phyloP scores from a whole-genome alignment of 2,888 invertebrate genomes.

The Elgonia sp. region DNA sequence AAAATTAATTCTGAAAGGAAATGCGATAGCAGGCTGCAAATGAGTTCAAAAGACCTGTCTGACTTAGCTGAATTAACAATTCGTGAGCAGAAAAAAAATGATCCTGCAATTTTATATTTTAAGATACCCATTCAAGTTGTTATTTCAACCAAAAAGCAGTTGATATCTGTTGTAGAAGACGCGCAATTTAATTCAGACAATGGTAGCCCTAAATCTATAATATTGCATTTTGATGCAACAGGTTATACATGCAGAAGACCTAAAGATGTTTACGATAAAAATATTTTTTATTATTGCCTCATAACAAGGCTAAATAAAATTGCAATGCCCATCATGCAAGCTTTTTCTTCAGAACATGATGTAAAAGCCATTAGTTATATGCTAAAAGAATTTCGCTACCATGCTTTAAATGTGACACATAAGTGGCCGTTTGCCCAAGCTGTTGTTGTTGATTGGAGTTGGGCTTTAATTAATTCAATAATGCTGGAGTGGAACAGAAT shows the following conservation, averaged over 20 bases:
- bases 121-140: constrained; percentile 30
- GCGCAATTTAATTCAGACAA: neutral
- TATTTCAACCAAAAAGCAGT: constrained; percentile 40
- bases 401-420: constrained; percentile 27
- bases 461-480: constrained; percentile 56
- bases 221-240: neutral
- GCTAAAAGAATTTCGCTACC: constrained; percentile 60
- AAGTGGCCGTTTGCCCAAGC: constrained; percentile 63
- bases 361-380: constrained; percentile 52
- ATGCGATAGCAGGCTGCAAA: constrained; percentile 20
- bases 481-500: constrained; percentile 41
- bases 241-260: constrained; percentile 5
- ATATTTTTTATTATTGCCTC: constrained; percentile 65
- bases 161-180: neutral
- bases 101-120: constrained; percentile 45
- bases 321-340: constrained; percentile 32
- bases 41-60: constrained; percentile 69
- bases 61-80: constrained; percentile 56
- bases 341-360: constrained; percentile 67
- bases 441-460: constrained; percentile 65
- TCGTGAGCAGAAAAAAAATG: constrained; percentile 16
- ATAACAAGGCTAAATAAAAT: constrained; percentile 10
- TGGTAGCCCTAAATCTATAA: neutral
- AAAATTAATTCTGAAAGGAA: constrained; percentile 64
- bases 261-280: constrained; percentile 26